Base-by-base conservation (phyloP, 2,797 vertebrate species). In the Ptychobarbus kaznakovi region DNA sequence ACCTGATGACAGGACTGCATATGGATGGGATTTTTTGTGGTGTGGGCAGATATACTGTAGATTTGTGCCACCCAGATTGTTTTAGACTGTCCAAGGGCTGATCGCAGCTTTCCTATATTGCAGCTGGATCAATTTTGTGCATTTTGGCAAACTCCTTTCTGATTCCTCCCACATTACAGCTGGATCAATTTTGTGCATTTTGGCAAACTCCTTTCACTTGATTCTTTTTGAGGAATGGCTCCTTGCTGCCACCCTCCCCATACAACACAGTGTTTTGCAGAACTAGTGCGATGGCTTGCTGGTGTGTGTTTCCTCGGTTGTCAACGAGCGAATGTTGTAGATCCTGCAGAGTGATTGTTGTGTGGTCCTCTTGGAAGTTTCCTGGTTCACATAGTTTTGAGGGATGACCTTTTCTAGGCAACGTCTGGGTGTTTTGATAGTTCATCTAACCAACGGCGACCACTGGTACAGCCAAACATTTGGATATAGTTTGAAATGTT, bases 351-450 rank as follows among this genome's bases (percentile, higher is more conserved):
- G 56, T 51, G 83, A 44, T 80, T 58, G 49, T 68, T 76, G 16
- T 44, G 16, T 12, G 3, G 49, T n/a, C 69, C 44, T 68, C 44
- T 49, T 22, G 46, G 44, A 56, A 42, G 35, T 32, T 84, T 70
- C 38, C 38, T 44, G 25, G n/a, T 77, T 83, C 58, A 18, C 20
- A 75, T 44, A 46, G n/a, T 69, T 77, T 83, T 69, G 82, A 85
- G 68, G 32, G 40, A 85, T 63, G 66, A 66, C 35, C 56, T 85
- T 85, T 65, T 74, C 83, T 73, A 40, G 65, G 28, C 11, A n/a
- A 13, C 28, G 22, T 40, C 40, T 42, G 66, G 22, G 76, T 65
- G 56, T 56, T 78, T 51, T 32, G 20, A 63, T 38, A 16, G 56
- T n/a, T 38, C 25, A 42, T 38, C 32, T 28, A 66, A 66, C 28